Conservation (phyloP, 2,797 vertebrate species). For the Pachyuromys duprasi region DNA sequence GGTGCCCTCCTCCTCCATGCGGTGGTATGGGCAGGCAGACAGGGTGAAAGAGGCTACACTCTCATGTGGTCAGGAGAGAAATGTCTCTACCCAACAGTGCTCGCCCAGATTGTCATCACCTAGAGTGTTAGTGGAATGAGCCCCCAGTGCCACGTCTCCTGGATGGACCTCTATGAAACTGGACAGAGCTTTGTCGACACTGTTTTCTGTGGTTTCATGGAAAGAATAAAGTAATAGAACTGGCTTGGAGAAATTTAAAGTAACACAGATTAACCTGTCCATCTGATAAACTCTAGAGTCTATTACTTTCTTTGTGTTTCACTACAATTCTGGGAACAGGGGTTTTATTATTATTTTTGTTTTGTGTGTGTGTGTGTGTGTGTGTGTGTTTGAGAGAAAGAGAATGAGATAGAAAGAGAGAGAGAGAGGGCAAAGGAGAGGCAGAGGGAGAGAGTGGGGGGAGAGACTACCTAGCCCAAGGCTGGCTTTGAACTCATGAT, state of each 20-base stretch:
- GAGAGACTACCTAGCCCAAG: background rate
- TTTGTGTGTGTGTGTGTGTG: background rate
- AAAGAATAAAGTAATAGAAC: background rate
- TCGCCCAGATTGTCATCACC: background rate
- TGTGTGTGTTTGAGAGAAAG: background rate
- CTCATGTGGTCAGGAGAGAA: background rate
- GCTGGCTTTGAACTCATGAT: background rate
- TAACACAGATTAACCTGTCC: background rate
- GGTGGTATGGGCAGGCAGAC: background rate
- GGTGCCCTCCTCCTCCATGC: background rate
- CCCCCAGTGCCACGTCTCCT: background rate
- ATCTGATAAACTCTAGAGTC: background rate
- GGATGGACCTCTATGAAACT: background rate
- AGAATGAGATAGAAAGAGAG: background rate
- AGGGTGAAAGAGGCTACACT: background rate
- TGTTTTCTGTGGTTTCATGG: background rate
- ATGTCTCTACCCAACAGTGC: background rate
- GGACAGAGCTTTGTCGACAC: background rate
- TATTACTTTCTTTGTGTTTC: background rate
- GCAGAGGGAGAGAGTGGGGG: background rate
- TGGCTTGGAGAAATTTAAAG: background rate
- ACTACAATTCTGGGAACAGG: background rate
- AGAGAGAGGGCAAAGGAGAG: background rate
- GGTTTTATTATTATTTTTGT: background rate
- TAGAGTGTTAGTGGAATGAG: background rate